Conservation (phyloP, 2,113 vertebrate species). For the Leucosticte australis region DNA sequence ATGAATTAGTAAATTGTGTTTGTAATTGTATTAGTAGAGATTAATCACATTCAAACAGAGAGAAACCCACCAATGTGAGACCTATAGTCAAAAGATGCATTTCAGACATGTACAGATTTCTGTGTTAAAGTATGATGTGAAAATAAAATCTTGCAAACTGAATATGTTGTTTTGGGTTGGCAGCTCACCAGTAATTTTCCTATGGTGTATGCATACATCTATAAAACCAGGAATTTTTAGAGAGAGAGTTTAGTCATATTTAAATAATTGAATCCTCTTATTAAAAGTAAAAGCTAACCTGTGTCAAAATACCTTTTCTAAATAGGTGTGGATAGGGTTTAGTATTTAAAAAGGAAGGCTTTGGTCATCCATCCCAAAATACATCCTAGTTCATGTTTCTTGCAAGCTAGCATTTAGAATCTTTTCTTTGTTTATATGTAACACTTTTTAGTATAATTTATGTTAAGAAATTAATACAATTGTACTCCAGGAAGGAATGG, state of each 20-base stretch:
- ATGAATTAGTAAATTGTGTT: conserved; percentile 78
- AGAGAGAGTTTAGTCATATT: conserved; percentile 8
- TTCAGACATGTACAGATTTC: conserved; percentile 13
- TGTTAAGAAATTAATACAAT: conserved; percentile 31
- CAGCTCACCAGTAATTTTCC: not conserved
- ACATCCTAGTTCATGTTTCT: not conserved
- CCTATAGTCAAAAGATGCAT: conserved; percentile 45
- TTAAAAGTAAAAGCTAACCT: not conserved
- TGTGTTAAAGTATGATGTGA: conserved; percentile 52
- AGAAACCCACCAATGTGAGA: conserved; percentile 7
- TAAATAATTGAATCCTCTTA: not conserved
- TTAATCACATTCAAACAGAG: conserved; percentile 76
- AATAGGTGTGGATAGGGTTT: not conserved
- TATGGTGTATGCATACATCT: not conserved
- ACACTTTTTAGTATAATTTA: conserved; percentile 35
- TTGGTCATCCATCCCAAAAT: not conserved
- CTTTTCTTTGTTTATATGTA: not conserved
- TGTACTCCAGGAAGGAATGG: not conserved
- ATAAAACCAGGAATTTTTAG: conserved; percentile 21
- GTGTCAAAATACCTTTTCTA: not conserved
- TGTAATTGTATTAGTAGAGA: conserved; percentile 76
- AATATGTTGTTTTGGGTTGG: conserved; percentile 55
- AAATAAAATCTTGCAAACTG: conserved; percentile 68
- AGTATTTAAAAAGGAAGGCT: not conserved
- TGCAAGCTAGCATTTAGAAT: conserved; percentile 11